Evolutionary conservation across 2,797 vertebrate species (phyloP).

Genomic region (Pristis pectinata): DNA sequence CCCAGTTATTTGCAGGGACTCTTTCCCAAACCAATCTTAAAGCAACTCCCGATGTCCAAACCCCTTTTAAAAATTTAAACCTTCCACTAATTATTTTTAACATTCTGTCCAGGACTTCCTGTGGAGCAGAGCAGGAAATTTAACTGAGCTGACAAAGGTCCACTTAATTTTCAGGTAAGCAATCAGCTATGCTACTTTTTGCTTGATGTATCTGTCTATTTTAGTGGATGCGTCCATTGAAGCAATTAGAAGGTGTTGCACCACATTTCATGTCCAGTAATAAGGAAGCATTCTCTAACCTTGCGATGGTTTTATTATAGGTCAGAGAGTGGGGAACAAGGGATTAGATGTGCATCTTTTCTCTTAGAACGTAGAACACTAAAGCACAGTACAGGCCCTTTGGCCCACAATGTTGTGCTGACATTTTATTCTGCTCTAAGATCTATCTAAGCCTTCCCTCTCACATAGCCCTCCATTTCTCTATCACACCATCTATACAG

Average conservation of each 20-base stretch:
- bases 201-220: not conserved
- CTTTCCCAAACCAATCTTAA: conserved; percentile 1
- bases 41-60: not conserved
- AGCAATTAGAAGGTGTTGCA: not conserved
- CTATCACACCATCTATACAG: no score
- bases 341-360: not conserved
- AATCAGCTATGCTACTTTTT: not conserved
- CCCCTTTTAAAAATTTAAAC: conserved; percentile 24
- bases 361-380: no score
- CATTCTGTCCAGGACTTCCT: not conserved
- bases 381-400: no score
- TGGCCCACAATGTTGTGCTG: no score
- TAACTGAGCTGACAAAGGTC: not conserved
- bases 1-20: not conserved
- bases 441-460: no score
- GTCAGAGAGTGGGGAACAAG: not conserved
- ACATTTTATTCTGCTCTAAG: no score
- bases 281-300: not conserved
- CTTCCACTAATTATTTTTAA: conserved; percentile 13
- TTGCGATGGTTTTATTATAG: not conserved
- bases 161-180: not conserved
- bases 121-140: not conserved
- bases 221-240: not conserved
- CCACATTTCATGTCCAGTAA: not conserved
- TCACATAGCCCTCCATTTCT: no score